These are phyloP conservation scores for Microplitis manilae DNA, from an alignment of 2,888 invertebrate species.

Conservation along the genomic window DNA sequence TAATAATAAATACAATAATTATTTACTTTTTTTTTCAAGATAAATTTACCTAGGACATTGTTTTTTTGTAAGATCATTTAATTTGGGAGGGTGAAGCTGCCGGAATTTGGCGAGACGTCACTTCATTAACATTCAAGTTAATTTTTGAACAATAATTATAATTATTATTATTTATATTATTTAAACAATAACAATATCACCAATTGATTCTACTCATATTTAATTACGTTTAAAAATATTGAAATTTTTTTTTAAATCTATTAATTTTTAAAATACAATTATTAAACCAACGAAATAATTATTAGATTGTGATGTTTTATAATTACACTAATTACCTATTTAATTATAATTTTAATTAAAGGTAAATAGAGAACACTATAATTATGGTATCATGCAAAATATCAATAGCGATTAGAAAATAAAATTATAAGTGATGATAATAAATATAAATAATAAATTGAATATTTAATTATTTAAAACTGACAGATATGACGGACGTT, in stretches of 20 bases:
- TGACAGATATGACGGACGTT: neutral
- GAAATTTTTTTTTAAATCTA: neutral
- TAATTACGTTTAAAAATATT: too few relatives aligned
- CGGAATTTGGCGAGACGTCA: too few relatives aligned
- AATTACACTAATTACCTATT: neutral
- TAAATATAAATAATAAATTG: neutral
- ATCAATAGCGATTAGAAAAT: neutral
- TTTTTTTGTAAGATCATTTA: neutral
- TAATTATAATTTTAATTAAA: neutral
- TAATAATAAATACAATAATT: conserved; percentile 20
- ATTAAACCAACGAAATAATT: neutral
- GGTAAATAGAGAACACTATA: neutral
- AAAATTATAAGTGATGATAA: neutral
- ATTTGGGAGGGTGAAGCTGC: too few relatives aligned
- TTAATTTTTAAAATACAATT: neutral
- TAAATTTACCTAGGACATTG: neutral
- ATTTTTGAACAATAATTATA: neutral
- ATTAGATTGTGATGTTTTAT: neutral
- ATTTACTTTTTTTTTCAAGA: conserved; percentile 22
- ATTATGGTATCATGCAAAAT: neutral
- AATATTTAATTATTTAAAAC: neutral
- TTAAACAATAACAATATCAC: neutral
- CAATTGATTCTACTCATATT: neutral
- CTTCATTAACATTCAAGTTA: neutral
- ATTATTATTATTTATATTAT: too few relatives aligned